Percentiles rank a stretch among this genome's conserved stretches.
phyloP scores from a whole-genome alignment of 2,797 vertebrate genomes.

The Takifugu rubripes region DNA sequence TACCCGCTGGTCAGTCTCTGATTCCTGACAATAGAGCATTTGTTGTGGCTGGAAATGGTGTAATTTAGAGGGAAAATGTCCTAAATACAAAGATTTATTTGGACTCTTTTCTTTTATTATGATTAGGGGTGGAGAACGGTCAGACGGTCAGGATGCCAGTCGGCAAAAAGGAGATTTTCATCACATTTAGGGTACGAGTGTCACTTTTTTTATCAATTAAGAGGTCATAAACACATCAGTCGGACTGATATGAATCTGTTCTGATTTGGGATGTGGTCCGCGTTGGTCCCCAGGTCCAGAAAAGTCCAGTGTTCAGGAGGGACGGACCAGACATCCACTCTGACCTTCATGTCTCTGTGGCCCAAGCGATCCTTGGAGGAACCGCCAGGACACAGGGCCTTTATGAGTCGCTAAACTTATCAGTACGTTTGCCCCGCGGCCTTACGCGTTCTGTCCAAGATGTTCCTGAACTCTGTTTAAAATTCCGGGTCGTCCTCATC shows the following conservation, averaged over 20 bases:
- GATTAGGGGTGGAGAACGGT: constrained; percentile 90
- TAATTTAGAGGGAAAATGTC: no score
- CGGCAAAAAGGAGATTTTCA: constrained; percentile 94
- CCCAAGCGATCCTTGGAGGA: constrained; percentile 93
- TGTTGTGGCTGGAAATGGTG: no score
- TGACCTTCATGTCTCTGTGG: constrained; percentile 85
- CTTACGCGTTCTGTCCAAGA: background rate
- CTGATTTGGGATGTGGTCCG: background rate
- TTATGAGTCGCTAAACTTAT: constrained; percentile 88
- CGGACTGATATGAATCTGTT: background rate
- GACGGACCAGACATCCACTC: constrained; percentile 94
- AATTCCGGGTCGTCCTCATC: background rate
- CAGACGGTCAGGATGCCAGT: constrained; percentile 97
- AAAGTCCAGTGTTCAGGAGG: constrained; percentile 88
- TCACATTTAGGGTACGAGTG: constrained; percentile 87
- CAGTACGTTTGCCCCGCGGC: constrained; percentile 70
- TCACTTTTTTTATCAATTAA: background rate
- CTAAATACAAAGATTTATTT: background rate
- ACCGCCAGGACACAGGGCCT: constrained; percentile 88
- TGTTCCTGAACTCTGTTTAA: background rate
- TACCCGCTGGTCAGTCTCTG: constrained; percentile 86
- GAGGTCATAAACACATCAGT: background rate
- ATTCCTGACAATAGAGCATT: no score
- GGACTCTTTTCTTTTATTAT: constrained; percentile 5
- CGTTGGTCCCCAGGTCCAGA: constrained; percentile 84